These are phyloP conservation scores for Diarsia mendica DNA, from an alignment of 2,888 invertebrate species.

Conservation along the genomic window DNA sequence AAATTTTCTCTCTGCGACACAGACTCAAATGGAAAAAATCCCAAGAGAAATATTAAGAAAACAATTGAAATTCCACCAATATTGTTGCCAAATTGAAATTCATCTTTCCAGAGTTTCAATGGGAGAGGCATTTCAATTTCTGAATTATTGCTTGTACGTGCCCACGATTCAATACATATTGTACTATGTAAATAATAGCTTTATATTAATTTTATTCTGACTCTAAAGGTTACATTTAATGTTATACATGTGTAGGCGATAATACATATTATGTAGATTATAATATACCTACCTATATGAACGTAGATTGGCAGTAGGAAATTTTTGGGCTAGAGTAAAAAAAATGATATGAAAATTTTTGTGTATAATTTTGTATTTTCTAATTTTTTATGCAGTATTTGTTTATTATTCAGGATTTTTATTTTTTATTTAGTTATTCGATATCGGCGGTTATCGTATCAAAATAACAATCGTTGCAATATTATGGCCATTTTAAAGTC, in stretches of 20 bases:
- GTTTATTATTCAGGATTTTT: too few species aligned
- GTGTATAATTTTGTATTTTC: too few species aligned
- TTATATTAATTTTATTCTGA: not conserved
- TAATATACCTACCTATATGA: not conserved
- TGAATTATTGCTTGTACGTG: constrained; percentile 13
- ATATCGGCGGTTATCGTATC: too few species aligned
- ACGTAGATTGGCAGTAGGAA: not conserved
- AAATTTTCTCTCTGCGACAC: not conserved
- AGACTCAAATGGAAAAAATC: not conserved
- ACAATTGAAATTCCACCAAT: constrained; percentile 24
- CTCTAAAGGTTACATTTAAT: not conserved
- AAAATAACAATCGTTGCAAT: too few species aligned
- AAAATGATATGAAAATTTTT: too few species aligned
- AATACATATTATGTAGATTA: not conserved
- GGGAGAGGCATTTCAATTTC: constrained; percentile 12
- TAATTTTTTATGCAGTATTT: too few species aligned
- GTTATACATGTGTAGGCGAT: too few species aligned
- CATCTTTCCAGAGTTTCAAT: not conserved
- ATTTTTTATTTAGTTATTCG: too few species aligned
- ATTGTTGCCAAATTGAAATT: constrained; percentile 24
- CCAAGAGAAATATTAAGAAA: constrained; percentile 4
- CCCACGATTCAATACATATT: not conserved
- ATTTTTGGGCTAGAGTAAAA: too few species aligned
- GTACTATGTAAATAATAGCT: not conserved
- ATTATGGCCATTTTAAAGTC: too few species aligned